Base-by-base conservation (phyloP, 2,888 invertebrate genomes). In the Cantharis rufa region DNA sequence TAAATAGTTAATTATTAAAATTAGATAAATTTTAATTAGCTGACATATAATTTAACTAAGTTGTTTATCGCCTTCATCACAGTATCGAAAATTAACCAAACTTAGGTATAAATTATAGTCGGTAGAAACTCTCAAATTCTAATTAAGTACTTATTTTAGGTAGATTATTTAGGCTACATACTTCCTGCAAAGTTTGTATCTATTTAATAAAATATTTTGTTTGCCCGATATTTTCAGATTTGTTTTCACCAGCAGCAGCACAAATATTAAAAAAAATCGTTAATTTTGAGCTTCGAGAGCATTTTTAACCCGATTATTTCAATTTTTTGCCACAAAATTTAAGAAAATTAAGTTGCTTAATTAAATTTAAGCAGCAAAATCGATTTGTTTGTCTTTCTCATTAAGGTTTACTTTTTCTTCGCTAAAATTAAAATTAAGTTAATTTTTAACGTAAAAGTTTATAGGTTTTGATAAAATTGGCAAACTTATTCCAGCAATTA, bases 121-220 rank as follows among this genome's bases (percentile, higher is more conserved):
- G 61, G 15, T 48, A 18, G 15, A 61, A 48, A 21, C 32, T 62
- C 16, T 63, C 63, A 63, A 63, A 63, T 63, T 63, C 18, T 63
- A 63, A 15, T 71, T 71, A 24, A 24, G 24, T 24, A 71, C 62
- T 71, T 71, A 71, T 62, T 71, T 62, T 71, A 71, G 24, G 71
- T 71, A 27, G 62, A 61, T 15, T 62, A 71, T 63, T 21, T 61
- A 24, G 27, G n/a, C 24, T 71, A 62, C 62, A 16, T 3, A 16
- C n/a, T 24, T 21, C 71, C 15, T 62, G 15, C 27, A 48, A 18
- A 63, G 18, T 63, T 63, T 5, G 18, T 13, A 10, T 16, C 16
- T 11, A 10, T 16, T 16, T 16, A 16, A 18, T 18, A 18, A 3
- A 18, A 18, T 18, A 18, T 18, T 18, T 18, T 18, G 18, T 18